Percentiles rank a stretch among this genome's conserved stretches.
Conservation (phyloP, 2,888 invertebrate genomes). For the Lamellibrachia satsuma region DNA sequence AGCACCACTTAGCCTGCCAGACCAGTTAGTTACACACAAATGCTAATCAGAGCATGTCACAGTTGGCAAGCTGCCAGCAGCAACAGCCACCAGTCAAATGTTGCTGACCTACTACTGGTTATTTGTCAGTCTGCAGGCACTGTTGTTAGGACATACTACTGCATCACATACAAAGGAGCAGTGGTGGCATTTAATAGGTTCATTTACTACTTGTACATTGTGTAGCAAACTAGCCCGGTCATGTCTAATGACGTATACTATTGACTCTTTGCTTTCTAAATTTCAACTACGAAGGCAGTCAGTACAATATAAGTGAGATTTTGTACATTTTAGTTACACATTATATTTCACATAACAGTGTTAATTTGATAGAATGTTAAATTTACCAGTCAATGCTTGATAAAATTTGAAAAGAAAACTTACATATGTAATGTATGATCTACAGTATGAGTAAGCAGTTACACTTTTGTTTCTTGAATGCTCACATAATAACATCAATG, state of each 20-base stretch:
- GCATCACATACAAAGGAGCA: not conserved
- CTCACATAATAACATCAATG: too few species aligned
- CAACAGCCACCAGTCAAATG: not conserved
- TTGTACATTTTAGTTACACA: not conserved
- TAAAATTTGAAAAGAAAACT: too few species aligned
- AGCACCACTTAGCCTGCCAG: not conserved
- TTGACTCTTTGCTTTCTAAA: not conserved
- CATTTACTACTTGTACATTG: not conserved
- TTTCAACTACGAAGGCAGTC: not conserved
- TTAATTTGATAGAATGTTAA: not conserved
- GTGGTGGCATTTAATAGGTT: slow-evolving; percentile 20
- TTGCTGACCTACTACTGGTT: not conserved
- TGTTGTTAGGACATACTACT: not conserved
- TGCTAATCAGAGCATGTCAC: slow-evolving; percentile 7
- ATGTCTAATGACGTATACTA: not conserved
- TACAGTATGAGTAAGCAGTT: too few species aligned
- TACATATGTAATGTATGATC: too few species aligned
- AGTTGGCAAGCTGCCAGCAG: not conserved
- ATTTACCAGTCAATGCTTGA: not conserved
- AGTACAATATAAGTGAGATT: not conserved
- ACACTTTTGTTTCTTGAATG: too few species aligned
- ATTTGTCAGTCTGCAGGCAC: not conserved
- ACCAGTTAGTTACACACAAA: not conserved
- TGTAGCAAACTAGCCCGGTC: not conserved
- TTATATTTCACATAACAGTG: not conserved